Percentiles rank a stretch among this genome's conserved stretches.
Conservation (phyloP, 2,113 vertebrate species). For the Eleginops maclovinus region DNA sequence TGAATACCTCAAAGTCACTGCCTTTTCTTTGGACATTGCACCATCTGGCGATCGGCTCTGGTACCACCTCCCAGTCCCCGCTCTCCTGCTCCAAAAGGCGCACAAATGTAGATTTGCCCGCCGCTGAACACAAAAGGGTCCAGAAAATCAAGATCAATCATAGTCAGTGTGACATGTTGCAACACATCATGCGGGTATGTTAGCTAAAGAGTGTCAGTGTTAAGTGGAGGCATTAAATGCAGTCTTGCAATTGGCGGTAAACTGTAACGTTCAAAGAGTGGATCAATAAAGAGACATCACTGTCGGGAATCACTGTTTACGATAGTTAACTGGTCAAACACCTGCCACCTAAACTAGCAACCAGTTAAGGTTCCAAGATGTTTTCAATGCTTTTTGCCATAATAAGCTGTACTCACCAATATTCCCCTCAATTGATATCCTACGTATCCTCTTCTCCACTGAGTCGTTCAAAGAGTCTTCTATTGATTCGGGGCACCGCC, state of each 20-base stretch:
- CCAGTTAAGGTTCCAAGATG: neutral
- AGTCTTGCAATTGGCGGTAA: neutral
- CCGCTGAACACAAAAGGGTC: slow-evolving; percentile 79
- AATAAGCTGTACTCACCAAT: slow-evolving; percentile 85
- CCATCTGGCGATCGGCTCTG: slow-evolving; percentile 94
- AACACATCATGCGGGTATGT: neutral
- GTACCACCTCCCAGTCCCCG: slow-evolving; percentile 93
- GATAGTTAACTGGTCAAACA: neutral
- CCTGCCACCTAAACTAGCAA: neutral
- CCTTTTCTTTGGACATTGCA: slow-evolving; percentile 90
- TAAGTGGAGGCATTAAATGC: rapidly evolving
- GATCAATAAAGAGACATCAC: neutral
- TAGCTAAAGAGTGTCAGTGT: too few species aligned
- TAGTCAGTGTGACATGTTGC: rapidly evolving
- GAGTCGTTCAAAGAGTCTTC: slow-evolving; percentile 68
- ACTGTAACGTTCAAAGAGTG: neutral
- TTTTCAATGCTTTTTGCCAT: neutral
- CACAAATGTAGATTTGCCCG: slow-evolving; percentile 95
- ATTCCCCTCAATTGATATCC: slow-evolving; percentile 92
- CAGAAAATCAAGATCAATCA: neutral
- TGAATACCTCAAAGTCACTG: slow-evolving; percentile 88
- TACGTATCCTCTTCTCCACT: slow-evolving; percentile 83
- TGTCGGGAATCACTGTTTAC: neutral
- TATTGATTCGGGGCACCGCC: slow-evolving; percentile 57
- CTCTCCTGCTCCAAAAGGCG: slow-evolving; percentile 86